These are phyloP conservation scores for Metacarcinus magister DNA, from an alignment of 2,888 invertebrate genomes.

Conservation along the genomic window DNA sequence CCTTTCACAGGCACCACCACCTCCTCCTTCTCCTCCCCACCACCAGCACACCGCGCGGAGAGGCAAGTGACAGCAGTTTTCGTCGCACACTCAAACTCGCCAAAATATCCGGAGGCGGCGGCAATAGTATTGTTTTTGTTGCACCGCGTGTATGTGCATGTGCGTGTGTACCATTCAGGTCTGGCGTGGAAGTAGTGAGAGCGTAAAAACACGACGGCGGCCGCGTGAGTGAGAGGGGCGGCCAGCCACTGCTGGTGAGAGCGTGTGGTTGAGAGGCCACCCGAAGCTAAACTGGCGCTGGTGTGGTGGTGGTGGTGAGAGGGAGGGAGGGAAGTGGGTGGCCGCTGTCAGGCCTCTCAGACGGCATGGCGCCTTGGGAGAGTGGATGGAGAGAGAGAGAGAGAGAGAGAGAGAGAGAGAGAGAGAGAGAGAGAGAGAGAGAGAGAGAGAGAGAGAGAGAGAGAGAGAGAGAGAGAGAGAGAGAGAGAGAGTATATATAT, in stretches of 20 bases:
- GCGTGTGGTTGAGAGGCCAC: slow-evolving; percentile 64
- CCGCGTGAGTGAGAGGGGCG: slow-evolving; percentile 64
- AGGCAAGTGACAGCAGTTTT: background rate
- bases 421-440: slow-evolving; percentile 40
- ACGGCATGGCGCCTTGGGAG: slow-evolving; percentile 70
- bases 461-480: slow-evolving; percentile 18
- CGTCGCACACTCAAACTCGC: slow-evolving; percentile 51
- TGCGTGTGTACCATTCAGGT: slow-evolving; percentile 59
- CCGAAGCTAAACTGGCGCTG: slow-evolving; percentile 66
- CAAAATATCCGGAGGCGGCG: slow-evolving; percentile 52
- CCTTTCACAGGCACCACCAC: background rate
- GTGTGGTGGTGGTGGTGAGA: slow-evolving; percentile 64
- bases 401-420: slow-evolving; percentile 7
- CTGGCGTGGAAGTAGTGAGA: slow-evolving; percentile 53
- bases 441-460: slow-evolving; percentile 52
- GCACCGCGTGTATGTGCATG: slow-evolving; percentile 44
- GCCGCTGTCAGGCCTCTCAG: slow-evolving; percentile 69
- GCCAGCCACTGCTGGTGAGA: slow-evolving; percentile 59
- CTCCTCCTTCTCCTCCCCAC: background rate
- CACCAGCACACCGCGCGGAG: slow-evolving; percentile 19
- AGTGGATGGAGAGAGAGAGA: slow-evolving; percentile 56
- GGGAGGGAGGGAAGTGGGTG: slow-evolving; percentile 65
- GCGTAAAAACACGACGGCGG: slow-evolving; percentile 47
- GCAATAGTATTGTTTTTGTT: slow-evolving; percentile 20
- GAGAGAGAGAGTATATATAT: background rate